Percentiles rank a stretch among this genome's conserved stretches.
Conservation (phyloP, 2,888 invertebrate genomes). For the Watsonalla binaria region DNA sequence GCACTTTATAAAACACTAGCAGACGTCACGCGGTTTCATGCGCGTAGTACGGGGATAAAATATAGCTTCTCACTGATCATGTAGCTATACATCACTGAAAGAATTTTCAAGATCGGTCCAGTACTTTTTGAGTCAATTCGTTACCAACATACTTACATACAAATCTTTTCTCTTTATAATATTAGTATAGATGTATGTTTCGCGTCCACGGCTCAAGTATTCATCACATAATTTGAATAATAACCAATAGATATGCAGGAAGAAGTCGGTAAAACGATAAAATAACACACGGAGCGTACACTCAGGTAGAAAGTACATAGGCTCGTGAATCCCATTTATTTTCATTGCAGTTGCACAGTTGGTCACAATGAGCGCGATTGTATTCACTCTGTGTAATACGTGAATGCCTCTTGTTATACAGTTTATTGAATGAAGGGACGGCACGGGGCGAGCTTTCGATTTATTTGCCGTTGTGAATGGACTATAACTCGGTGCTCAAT, state of each 20-base stretch:
- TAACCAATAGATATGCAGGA: not conserved
- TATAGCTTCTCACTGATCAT: too few relatives aligned
- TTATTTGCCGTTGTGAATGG: constrained; percentile 62
- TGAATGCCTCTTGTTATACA: constrained; percentile 45
- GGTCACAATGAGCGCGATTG: constrained; percentile 45
- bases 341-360: constrained; percentile 49
- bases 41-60: too few relatives aligned
- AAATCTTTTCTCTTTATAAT: too few relatives aligned
- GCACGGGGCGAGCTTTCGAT: constrained; percentile 46
- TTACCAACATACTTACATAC: too few relatives aligned
- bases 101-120: too few relatives aligned
- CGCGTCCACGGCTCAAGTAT: not conserved
- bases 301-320: constrained; percentile 16
- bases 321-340: constrained; percentile 58
- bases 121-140: too few relatives aligned
- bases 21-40: too few relatives aligned
- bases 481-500: constrained; percentile 48
- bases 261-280: constrained; percentile 3
- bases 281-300: constrained; percentile 3
- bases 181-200: too few relatives aligned
- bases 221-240: not conserved
- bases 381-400: constrained; percentile 50
- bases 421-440: constrained; percentile 59
- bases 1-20: too few relatives aligned
- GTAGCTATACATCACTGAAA: too few relatives aligned